phyloP scores from a whole-genome alignment of 2,797 vertebrate genomes.

The Eulemur rubriventer region DNA sequence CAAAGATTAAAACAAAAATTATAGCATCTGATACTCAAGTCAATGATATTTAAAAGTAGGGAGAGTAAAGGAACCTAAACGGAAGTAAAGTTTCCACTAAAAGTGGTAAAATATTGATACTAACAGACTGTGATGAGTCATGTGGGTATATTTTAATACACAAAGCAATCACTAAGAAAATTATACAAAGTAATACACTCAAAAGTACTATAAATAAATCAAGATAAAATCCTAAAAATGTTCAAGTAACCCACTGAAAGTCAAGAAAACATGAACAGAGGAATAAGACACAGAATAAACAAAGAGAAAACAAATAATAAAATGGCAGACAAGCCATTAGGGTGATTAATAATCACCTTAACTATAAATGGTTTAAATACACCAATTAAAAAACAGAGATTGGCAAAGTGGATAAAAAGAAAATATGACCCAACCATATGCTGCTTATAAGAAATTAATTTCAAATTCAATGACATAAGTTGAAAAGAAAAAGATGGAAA shows the following conservation, averaged over 20 bases:
- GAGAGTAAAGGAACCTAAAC: background rate
- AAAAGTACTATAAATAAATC: background rate
- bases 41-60: background rate
- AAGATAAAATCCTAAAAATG: background rate
- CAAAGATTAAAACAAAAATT: conserved; percentile 8
- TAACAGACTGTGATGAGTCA: background rate
- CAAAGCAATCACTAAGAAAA: background rate
- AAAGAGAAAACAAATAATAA: conserved; percentile 11
- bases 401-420: background rate
- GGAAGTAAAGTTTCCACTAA: background rate
- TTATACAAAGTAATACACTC: background rate
- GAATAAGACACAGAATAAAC: background rate
- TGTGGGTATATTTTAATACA: background rate
- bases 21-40: background rate
- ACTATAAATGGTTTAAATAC: background rate
- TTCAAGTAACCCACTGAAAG: background rate
- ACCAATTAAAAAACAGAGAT: background rate
- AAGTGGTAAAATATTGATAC: background rate
- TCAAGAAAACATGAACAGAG: background rate
- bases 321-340: background rate
- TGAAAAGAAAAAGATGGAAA: conserved; percentile 1
- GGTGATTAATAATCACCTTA: background rate
- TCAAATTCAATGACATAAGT: background rate
- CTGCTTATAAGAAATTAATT: background rate
- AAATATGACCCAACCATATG: background rate